Base-by-base conservation (phyloP, 2,797 vertebrate species). In the Threskiornis aethiopicus region DNA sequence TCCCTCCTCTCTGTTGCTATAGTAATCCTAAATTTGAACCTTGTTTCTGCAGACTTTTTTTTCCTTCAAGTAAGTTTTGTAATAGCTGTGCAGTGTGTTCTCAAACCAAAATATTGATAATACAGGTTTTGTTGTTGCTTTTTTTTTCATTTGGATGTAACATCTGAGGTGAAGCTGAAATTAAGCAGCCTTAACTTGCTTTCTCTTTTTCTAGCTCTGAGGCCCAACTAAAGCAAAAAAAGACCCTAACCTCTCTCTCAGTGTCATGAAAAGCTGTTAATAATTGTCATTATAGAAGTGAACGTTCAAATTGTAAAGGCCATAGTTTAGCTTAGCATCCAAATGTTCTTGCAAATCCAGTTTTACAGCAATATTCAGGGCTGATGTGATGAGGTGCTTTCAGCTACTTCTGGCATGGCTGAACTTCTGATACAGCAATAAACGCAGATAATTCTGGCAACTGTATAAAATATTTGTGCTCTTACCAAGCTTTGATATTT, bases 21-120 rank as follows among this genome's bases (percentile, higher is more conserved):
- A 93, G 96, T 93, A 94, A 96, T 95, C 73, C 77, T 94, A 96
- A 97, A 94, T 91, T 94, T 87, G 91, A 94, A 86, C 51, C 28
- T 81, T 77, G 33, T 41, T 94, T 90, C 89, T 88, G 46, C 37
- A 86, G 64, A 31, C n/a, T 11, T 16, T 55, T 76, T 69, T 54
- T 57, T 22, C 21, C 9, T 64, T 78, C 19, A 69, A 39, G 42
- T 54, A 35, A 86, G 14, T 92, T 89, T 86, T 91, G 17, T 72
- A 51, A 86, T 84, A 93, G 65, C 69, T 54, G 19, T 72, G 67
- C 58, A 58, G 15, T 72, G 21, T 78, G 31, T 58, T 90, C 57
- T 84, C 42, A 65, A 61, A 57, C 51, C 29, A 61, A 75, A 93
- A 67, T 81, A 76, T 21, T 84, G 55, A 87, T 77, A 49, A 77